These are phyloP conservation scores for Gymnosoma rotundatum DNA, from an alignment of 2,888 invertebrate species.

Conservation along the genomic window DNA sequence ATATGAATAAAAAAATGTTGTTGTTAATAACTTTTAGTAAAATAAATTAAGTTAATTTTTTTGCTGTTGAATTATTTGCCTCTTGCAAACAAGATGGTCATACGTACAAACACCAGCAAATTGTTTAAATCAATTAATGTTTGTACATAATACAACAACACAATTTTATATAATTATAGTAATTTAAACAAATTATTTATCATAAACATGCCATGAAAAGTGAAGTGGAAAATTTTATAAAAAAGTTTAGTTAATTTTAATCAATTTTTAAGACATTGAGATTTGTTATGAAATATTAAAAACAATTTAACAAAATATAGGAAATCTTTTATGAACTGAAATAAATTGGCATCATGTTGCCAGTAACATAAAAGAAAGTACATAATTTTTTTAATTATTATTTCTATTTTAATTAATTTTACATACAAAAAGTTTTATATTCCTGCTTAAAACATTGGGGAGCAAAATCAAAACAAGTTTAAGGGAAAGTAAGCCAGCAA, in stretches of 20 bases:
- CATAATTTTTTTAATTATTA: background rate
- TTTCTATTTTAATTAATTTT: background rate
- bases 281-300: background rate
- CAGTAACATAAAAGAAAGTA: background rate
- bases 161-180: conserved; percentile 55
- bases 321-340: no score
- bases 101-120: conserved; percentile 26
- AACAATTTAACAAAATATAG: background rate
- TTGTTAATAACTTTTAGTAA: conserved; percentile 16
- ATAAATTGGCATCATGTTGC: background rate
- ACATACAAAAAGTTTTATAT: no score
- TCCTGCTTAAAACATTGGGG: no score
- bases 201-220: background rate
- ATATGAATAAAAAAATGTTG: background rate
- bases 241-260: conserved; percentile 35
- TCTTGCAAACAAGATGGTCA: conserved; percentile 11
- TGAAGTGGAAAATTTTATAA: background rate
- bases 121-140: conserved; percentile 41
- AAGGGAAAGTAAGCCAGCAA: conserved; percentile 5
- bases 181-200: conserved; percentile 50
- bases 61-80: conserved; percentile 15
- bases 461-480: conserved; percentile 14
- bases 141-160: conserved; percentile 61
- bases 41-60: background rate
- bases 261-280: conserved; percentile 23